phyloP scores from a whole-genome alignment of 2,888 invertebrate species.

The Mactromeris polynyma region DNA sequence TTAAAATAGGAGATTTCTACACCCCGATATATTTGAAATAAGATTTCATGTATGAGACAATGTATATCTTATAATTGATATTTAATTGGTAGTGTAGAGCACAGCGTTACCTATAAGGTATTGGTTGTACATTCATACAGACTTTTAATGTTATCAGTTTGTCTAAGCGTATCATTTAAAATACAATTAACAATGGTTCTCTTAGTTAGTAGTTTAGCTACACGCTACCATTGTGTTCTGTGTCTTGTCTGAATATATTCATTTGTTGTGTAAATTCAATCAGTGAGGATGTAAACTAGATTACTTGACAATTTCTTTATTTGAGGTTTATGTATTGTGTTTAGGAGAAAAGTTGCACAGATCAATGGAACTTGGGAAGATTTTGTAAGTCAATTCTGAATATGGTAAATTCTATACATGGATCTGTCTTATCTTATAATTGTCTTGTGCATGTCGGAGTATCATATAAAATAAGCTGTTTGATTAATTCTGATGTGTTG shows the following conservation, averaged over 20 bases:
- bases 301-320: conserved; percentile 33
- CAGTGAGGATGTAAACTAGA: conserved; percentile 12
- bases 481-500: not conserved
- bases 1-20: not conserved
- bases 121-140: not conserved
- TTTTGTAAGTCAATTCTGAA: not conserved
- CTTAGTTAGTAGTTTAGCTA: not conserved
- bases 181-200: not conserved
- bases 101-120: not conserved
- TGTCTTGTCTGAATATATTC: conserved; percentile 1
- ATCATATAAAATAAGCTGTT: not conserved
- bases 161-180: not conserved
- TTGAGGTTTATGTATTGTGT: not conserved
- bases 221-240: not conserved
- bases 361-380: not conserved
- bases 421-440: not conserved
- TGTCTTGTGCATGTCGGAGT: not conserved
- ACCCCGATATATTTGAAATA: not conserved
- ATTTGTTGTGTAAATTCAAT: conserved; percentile 24
- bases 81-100: not conserved
- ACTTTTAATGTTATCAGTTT: not conserved
- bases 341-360: not conserved
- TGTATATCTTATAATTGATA: not conserved
- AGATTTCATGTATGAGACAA: not conserved
- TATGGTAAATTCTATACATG: not conserved